Evolutionary conservation across 1,140 invertebrate genomes (phyloP).

Genomic region (Temnothorax nylanderi): DNA sequence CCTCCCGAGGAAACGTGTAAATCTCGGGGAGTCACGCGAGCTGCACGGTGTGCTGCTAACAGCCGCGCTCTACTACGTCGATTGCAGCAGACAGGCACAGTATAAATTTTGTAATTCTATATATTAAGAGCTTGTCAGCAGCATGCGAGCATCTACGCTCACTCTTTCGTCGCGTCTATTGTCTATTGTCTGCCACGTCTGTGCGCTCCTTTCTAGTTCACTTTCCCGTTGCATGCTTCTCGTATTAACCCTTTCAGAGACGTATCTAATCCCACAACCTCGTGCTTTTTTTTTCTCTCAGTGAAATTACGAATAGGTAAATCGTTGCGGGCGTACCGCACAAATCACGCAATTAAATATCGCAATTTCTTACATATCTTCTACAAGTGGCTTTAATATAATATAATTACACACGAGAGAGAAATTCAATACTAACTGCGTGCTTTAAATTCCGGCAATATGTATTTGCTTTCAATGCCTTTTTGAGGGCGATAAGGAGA

Average conservation of each 20-base stretch:
- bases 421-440: slow-evolving; percentile 17
- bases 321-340: slow-evolving; percentile 2
- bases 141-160: slow-evolving; percentile 14
- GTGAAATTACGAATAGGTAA: slow-evolving; percentile 30
- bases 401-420: not conserved
- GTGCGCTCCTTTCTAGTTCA: slow-evolving; percentile 47
- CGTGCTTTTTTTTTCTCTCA: slow-evolving; percentile 2
- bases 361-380: not conserved
- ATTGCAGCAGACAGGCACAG: not conserved
- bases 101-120: slow-evolving; percentile 36
- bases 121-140: slow-evolving; percentile 15
- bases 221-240: slow-evolving; percentile 40
- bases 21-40: slow-evolving; percentile 34
- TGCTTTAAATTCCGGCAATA: not conserved
- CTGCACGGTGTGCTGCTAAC: not conserved
- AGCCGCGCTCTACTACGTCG: slow-evolving; percentile 8
- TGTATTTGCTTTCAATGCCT: not conserved
- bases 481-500: not conserved
- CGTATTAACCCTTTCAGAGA: slow-evolving; percentile 36
- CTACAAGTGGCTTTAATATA: not conserved
- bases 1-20: not conserved
- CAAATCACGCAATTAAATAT: slow-evolving; percentile 4
- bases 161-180: slow-evolving; percentile 42
- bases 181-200: slow-evolving; percentile 45
- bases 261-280: not conserved